Percentiles rank a stretch among this genome's conserved stretches.
Conservation (phyloP, 92 coral and sea anemone species). For the Phenganax stokvisi region DNA sequence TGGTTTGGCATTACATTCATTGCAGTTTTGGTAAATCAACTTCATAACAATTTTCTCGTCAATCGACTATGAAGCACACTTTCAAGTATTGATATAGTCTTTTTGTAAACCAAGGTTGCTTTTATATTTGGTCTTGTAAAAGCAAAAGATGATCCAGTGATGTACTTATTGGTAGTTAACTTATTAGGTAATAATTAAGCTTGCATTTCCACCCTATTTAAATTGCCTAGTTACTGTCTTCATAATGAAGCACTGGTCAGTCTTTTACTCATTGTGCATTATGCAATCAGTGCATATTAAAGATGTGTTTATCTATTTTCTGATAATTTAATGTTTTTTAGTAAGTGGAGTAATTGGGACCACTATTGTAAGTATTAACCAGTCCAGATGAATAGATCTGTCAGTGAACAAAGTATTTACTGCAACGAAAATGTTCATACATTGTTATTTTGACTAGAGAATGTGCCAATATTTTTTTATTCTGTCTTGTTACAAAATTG, state of each 20-base stretch:
- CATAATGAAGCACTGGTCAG: neutral
- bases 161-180: slow-evolving; percentile 28
- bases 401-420: neutral
- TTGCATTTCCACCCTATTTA: neutral
- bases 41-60: no score
- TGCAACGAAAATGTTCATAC: no score
- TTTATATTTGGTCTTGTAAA: slow-evolving; percentile 35
- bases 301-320: neutral
- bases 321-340: neutral
- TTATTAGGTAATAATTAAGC: slow-evolving; percentile 14
- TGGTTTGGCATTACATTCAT: slow-evolving; percentile 28
- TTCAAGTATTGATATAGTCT: neutral
- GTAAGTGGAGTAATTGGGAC: slow-evolving; percentile 49
- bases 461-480: neutral
- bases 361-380: slow-evolving; percentile 41
- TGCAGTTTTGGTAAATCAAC: slow-evolving; percentile 25
- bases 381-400: neutral
- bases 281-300: neutral
- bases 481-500: neutral
- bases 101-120: slow-evolving; percentile 16
- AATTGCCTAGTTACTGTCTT: neutral
- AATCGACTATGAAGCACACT: neutral
- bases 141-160: slow-evolving; percentile 38
- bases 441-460: neutral
- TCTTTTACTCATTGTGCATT: neutral